Evolutionary conservation across 2,113 vertebrate species (phyloP), one percentile per base, ranked within the genome.

Genomic region (Dipodomys stephensi): DNA sequence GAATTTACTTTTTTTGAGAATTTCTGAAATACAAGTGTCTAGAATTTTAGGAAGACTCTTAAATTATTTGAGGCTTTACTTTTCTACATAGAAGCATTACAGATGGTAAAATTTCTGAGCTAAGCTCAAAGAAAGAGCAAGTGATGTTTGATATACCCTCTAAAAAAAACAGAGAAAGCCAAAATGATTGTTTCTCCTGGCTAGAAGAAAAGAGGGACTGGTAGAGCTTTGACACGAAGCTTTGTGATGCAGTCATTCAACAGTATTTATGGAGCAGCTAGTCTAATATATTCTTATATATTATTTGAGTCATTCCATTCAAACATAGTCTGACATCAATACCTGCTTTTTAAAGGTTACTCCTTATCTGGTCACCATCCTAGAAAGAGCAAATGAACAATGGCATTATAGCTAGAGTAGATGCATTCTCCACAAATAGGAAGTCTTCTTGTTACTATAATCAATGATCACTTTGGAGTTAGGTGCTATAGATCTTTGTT

Each of bases 11-110:
- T 88, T 39, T 25, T 53, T 72, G 15, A 30, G 60, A 93, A 19
- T 64, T 30, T 85, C 65, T 76, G 32, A 78, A 76, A 82, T 4
- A 83, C 2, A 64, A 12, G 8, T 77, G 87, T 16, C 27, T 77
- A 84, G 49, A 82, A 64, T n/a, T 87, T 85, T 85, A 90, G 53
- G 9, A 44, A 68, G 35, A 76, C 62, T 64, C 13, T 72, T 83
- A 23, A 69, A 92, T 71, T 93, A 86, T 44, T 67, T 71, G 32
- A 90, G 16, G 19, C 6, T 46, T 91, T 60, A 88, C 8, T 78
- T 85, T 84, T 90, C 27, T 44, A 46, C 12, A 25, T 18, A 49
- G 39, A 92, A 76, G 1, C 7, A 19, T 79, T n/a, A 6, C 12
- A 39, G 32, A 83, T 9, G 30, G 20, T 22, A 30, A 73, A 9